These are phyloP conservation scores for Dendronephthya gigantea DNA, from an alignment of 64 coral and sea anemone genomes.

Conservation along the genomic window DNA sequence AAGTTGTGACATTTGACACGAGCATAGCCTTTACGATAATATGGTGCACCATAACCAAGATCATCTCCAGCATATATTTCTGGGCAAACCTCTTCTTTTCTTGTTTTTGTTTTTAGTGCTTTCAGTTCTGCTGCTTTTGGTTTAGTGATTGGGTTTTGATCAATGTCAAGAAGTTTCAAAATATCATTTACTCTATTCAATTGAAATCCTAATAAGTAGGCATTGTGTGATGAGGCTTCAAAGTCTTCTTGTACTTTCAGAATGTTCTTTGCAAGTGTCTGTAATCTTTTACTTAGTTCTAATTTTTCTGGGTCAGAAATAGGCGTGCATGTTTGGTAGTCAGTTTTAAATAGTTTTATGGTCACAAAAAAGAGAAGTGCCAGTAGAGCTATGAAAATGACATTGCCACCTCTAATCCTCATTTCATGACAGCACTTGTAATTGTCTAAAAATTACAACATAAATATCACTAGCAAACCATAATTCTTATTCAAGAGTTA, in stretches of 20 bases:
- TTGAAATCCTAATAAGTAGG: not conserved
- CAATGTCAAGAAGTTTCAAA: not conserved
- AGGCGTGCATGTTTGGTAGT: not conserved
- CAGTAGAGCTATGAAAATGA: not conserved
- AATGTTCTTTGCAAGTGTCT: not conserved
- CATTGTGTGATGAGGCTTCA: not conserved
- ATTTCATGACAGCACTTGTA: not conserved
- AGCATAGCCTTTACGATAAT: constrained; percentile 60
- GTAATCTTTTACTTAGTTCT: not conserved
- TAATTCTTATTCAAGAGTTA: too few relatives aligned
- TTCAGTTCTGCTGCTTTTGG: not conserved
- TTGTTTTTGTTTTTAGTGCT: not conserved
- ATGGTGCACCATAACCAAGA: constrained; percentile 71
- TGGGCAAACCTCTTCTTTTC: constrained; percentile 60
- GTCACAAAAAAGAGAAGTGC: not conserved
- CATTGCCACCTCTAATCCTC: not conserved
- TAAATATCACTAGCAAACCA: too few relatives aligned
- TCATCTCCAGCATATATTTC: constrained; percentile 65
- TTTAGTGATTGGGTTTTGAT: not conserved
- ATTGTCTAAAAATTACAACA: not conserved
- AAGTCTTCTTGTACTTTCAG: not conserved
- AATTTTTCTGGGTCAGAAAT: too few relatives aligned
- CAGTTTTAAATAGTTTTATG: not conserved
- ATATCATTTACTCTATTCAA: not conserved
- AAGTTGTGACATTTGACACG: constrained; percentile 50